Evolutionary conservation across 92 coral and sea anemone species (phyloP).

Genomic region (Porites divaricata): DNA sequence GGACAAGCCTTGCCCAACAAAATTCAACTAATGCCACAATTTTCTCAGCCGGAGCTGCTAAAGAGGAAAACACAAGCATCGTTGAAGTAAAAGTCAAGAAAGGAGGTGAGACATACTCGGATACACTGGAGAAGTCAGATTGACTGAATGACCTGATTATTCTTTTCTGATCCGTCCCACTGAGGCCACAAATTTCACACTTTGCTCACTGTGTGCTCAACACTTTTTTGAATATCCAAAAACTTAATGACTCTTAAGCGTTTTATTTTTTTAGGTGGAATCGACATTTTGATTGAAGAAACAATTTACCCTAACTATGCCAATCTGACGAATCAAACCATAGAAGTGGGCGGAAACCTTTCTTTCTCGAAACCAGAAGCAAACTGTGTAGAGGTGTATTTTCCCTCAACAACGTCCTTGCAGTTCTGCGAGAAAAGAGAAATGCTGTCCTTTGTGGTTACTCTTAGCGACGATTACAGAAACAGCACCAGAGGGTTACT

Average conservation of each 20-base stretch:
- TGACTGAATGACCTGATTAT: no score
- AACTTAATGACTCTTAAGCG: no score
- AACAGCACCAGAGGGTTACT: conserved; percentile 66
- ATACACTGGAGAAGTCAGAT: no score
- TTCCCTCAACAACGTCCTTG: conserved; percentile 60
- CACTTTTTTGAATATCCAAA: no score
- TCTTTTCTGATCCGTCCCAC: no score
- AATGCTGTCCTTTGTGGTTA: conserved; percentile 58
- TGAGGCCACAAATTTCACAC: no score
- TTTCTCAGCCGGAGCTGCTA: conserved; percentile 61
- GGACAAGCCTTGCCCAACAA: conserved; percentile 58
- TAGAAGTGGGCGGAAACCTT: conserved; percentile 36
- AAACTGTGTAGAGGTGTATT: conserved; percentile 49
- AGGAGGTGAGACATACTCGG: conserved; percentile 38
- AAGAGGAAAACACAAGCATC: conserved; percentile 54
- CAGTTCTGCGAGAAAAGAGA: conserved; percentile 43
- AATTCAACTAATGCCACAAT: conserved; percentile 50
- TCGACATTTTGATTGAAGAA: conserved; percentile 39
- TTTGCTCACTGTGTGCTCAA: no score
- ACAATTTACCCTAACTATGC: conserved; percentile 21
- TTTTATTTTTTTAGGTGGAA: conserved; percentile 23
- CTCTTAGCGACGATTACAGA: conserved; percentile 36
- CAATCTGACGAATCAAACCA: conserved; percentile 32
- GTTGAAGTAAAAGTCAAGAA: conserved; percentile 58
- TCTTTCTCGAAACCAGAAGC: conserved; percentile 37